Evolutionary conservation across 2,888 invertebrate genomes (phyloP), one percentile per base, ranked within the genome.

Genomic region (Drosophila rellima): DNA sequence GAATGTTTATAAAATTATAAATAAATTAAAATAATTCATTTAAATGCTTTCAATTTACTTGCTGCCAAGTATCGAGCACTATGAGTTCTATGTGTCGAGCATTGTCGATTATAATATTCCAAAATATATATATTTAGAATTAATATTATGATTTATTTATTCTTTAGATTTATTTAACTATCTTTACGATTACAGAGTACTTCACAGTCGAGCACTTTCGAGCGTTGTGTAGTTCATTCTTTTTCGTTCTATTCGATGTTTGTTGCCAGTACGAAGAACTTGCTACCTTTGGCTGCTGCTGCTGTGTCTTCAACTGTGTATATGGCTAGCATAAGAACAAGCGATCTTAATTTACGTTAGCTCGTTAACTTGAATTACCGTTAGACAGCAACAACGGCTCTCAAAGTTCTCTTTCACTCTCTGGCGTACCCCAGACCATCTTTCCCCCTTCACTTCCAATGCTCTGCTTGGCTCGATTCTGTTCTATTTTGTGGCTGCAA

Each of bases 301-400:
- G 71, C 47, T 65, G 56, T 47, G 47, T 54, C 56, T 51, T 65
- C 54, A 54, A 62, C 31, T n/a, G n/a, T n/a, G n/a, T 48, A 42
- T 52, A 42, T 31, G 47, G 47, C 17, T 13, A 48, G 13, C 29
- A 18, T 31, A 57, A 71, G 88, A 84, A 86, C 87, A 86, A 87
- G 88, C 84, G 89, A 87, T 88, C 86, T 87, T 86, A 88, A 86
- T 86, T 86, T 86, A 86, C 86, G 86, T 86, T 87, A 82, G 87
- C 88, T 89, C 87, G 86, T 86, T 86, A 86, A 81, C 88, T 87
- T 72, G 75, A 80, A 81, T 74, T 79, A 87, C 86, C 86, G 86
- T 87, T 87, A 87, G 80, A 48, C 57, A 35, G 40, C 54, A 39
- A 17, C 39, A 39, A 40, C 40, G 51, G 59, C 74, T 59, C 44